These are phyloP conservation scores for Plecotus auritus DNA, from an alignment of 2,113 vertebrate species.

Conservation along the genomic window DNA sequence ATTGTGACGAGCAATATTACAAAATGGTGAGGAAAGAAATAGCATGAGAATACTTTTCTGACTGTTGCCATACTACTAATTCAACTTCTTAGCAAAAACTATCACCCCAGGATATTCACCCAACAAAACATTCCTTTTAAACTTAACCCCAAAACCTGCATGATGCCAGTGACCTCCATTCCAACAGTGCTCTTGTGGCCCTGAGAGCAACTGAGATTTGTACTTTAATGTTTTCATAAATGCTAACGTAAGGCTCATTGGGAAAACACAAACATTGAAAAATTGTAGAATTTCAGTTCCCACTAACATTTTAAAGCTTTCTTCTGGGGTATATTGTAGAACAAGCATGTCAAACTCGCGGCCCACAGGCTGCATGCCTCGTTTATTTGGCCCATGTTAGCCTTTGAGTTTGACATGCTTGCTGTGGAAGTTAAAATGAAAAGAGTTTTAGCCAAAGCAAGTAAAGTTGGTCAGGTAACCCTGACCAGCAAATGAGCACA, in stretches of 20 bases:
- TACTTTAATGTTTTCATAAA: slow-evolving; percentile 35
- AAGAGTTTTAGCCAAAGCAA: slow-evolving; percentile 36
- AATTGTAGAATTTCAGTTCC: slow-evolving; percentile 40
- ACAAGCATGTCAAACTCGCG: not conserved
- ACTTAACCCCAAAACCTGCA: not conserved
- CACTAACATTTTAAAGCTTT: slow-evolving; percentile 42
- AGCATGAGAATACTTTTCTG: not conserved
- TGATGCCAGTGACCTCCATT: not conserved
- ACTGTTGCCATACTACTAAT: not conserved
- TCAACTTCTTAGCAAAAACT: not conserved
- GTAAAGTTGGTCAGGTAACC: not conserved
- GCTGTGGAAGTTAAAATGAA: slow-evolving; percentile 46
- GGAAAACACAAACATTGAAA: slow-evolving; percentile 36
- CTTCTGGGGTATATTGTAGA: not conserved
- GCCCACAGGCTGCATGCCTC: too few relatives aligned
- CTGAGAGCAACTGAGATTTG: not conserved
- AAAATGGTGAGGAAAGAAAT: not conserved
- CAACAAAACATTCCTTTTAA: slow-evolving; percentile 13
- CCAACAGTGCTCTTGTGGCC: not conserved
- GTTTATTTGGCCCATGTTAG: too few relatives aligned
- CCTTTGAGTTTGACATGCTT: too few relatives aligned
- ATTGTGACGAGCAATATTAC: not conserved
- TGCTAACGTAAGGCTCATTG: not conserved
- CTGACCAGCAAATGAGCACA: not conserved
- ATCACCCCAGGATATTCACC: not conserved